Percentiles rank a stretch among this genome's conserved stretches.
Conservation (phyloP, 2,113 vertebrate genomes). For the Pycnonotus jocosus region DNA sequence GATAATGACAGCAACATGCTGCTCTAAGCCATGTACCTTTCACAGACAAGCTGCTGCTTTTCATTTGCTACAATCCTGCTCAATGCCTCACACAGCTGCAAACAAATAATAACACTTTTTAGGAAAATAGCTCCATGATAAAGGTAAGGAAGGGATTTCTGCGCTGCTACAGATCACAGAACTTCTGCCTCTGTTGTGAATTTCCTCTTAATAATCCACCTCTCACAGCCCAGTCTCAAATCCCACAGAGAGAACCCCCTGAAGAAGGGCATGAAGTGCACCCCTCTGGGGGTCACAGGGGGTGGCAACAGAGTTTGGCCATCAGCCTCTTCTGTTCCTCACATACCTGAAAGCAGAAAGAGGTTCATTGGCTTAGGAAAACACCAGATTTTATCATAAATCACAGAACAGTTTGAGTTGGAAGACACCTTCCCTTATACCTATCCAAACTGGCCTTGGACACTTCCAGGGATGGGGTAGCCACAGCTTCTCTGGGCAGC, state of each 20-base stretch:
- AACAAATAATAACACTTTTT: neutral
- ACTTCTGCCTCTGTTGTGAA: neutral
- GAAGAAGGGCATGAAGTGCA: neutral
- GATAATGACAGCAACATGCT: neutral
- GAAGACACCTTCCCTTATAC: neutral
- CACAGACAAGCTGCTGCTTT: neutral
- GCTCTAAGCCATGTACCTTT: neutral
- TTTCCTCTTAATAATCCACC: neutral
- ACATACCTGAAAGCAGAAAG: neutral
- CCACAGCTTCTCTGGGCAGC: neutral
- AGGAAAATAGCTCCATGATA: neutral
- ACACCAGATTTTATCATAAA: neutral
- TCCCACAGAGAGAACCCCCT: neutral
- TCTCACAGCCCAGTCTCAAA: neutral
- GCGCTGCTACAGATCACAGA: rapidly evolving
- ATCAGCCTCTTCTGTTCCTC: neutral
- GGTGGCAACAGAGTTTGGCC: neutral
- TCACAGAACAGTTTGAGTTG: neutral
- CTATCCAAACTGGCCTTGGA: neutral
- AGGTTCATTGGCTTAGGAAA: neutral
- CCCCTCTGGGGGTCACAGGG: neutral
- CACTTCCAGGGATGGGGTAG: neutral
- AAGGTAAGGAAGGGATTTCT: neutral
- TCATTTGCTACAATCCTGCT: neutral
- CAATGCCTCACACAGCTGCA: neutral